Evolutionary conservation across 2,113 vertebrate species (phyloP), one percentile per base, ranked within the genome.

Genomic region (Gadus chalcogrammus): DNA sequence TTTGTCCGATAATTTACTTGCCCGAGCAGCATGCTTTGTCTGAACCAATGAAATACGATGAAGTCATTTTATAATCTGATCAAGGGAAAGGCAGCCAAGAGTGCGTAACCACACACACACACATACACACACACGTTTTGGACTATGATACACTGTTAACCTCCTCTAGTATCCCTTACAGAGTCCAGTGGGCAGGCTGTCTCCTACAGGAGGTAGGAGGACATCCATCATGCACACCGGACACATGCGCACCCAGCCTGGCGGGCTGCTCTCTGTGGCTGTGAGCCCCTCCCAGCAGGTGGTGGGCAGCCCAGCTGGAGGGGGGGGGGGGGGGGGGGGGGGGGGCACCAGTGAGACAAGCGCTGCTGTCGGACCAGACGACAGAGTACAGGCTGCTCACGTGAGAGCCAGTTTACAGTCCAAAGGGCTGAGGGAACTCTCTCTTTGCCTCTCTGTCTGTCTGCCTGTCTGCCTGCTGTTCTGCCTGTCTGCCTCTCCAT

Each of bases 381-480:
- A 88, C 70, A 73, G 15, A 83, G 62, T 79, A 64, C 81, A 85
- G 79, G 31, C 35, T 74, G 67, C 69, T 52, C 52, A 62, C 55
- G 67, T 0, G 48, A 42, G 24, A 69, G 61, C 70, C 0, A 75
- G 77, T 86, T 80, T 83, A 82, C 69, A 77, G 74, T 74, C 56
- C 61, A 15, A 17, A 59, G 65, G 68, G 65, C 85, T 84, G 79
- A 79, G 42, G 42, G 67, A 75, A 82, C 20, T 20, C 20, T 20
- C 20, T 20, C 20, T 20, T 20, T 20, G 20, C 20, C 20, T 20
- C 0, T 20, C 20, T 31, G 28, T 31, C 82, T 55, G 42, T 55
- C 9, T 58, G 69, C 15, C 74, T 27, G 74, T 24, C 35, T 35
- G 22, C 42, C 24, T 7, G 5, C 2, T 11, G 18, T 16, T 60